These are phyloP conservation scores for Neomonachus schauinslandi DNA, from an alignment of 2,113 vertebrate genomes.

Conservation along the genomic window DNA sequence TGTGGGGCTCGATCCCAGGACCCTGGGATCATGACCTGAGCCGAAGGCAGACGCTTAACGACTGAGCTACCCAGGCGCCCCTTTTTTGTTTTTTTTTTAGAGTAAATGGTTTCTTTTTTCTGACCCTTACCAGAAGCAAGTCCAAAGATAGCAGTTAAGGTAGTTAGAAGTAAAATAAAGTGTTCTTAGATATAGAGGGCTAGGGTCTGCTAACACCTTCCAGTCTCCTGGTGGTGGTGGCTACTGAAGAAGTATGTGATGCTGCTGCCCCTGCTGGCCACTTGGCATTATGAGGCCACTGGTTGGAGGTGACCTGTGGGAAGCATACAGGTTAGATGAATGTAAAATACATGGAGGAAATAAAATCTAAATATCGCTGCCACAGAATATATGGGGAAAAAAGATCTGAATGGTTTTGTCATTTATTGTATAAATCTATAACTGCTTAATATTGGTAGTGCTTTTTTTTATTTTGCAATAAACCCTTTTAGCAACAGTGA, in stretches of 20 bases:
- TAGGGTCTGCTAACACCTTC: not conserved
- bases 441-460: conserved; percentile 12
- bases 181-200: not conserved
- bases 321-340: not conserved
- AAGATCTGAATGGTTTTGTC: not conserved
- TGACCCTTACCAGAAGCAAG: not conserved
- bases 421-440: not conserved
- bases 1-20: no score
- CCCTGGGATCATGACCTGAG: no score
- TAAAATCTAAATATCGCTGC: conserved; percentile 1
- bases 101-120: conserved; percentile 32
- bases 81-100: not conserved
- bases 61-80: no score
- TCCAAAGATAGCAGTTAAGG: not conserved
- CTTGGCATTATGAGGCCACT: conserved; percentile 49
- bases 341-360: not conserved
- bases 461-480: not conserved
- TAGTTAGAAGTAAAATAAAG: not conserved
- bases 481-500: conserved; percentile 14
- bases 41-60: no score
- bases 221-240: not conserved
- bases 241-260: not conserved
- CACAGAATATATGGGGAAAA: not conserved
- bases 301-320: not conserved
- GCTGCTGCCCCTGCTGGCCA: conserved; percentile 37